Conservation (phyloP, 92 coral and sea anemone genomes). For the Umimayanthus kanabou region DNA sequence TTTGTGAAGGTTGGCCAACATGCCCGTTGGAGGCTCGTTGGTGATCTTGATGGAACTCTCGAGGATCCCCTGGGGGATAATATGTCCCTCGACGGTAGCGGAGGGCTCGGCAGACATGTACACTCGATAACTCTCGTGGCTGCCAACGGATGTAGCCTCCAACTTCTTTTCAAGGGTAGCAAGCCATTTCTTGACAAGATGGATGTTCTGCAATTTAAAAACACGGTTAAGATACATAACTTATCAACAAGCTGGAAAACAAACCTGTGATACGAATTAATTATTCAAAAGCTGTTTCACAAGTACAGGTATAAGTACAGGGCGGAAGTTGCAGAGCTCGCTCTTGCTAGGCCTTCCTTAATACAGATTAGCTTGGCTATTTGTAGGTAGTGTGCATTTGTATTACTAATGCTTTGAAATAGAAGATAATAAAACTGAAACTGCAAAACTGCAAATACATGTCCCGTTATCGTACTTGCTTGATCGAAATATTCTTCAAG, state of each 20-base stretch:
- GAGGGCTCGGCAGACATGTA: conserved; percentile 99
- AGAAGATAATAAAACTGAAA: no score
- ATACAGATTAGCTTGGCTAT: no score
- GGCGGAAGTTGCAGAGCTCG: background rate
- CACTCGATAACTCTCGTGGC: conserved; percentile 93
- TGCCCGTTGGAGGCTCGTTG: conserved; percentile 99
- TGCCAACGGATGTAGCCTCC: conserved; percentile 95
- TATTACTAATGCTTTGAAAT: no score
- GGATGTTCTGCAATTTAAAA: conserved; percentile 77
- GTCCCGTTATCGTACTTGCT: no score
- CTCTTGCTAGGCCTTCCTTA: background rate
- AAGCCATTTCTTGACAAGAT: conserved; percentile 97
- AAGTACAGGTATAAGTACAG: no score
- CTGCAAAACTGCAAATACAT: no score
- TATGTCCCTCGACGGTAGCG: conserved; percentile 89
- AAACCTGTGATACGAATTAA: background rate
- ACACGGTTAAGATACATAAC: background rate
- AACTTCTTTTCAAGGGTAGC: conserved; percentile 95
- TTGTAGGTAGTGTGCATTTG: no score
- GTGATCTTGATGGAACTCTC: conserved; percentile 98
- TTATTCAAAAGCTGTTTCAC: background rate
- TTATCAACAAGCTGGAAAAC: background rate
- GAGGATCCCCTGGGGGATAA: conserved; percentile 94
- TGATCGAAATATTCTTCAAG: no score
- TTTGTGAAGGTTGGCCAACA: conserved; percentile 96